phyloP scores from a whole-genome alignment of 2,888 invertebrate species.

The Drosophila antonietae region DNA sequence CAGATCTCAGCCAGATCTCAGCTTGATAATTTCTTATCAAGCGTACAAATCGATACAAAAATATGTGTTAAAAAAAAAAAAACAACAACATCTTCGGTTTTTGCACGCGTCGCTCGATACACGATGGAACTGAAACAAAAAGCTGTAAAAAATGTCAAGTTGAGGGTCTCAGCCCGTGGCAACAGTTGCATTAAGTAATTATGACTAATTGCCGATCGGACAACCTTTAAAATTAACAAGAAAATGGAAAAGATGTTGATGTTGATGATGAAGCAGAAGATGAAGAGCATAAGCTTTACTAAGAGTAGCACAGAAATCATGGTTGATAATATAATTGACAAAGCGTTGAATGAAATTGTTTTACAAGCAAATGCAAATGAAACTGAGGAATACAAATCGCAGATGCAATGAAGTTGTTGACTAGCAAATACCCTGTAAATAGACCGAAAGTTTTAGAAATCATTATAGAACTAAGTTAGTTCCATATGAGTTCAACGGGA shows the following conservation, averaged over 20 bases:
- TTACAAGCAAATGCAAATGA: conserved; percentile 38
- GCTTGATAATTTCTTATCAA: conserved; percentile 34
- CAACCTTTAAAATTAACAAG: conserved; percentile 39
- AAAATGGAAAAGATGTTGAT: conserved; percentile 7
- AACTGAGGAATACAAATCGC: not conserved
- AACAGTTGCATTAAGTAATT: conserved; percentile 57
- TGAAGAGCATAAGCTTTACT: not conserved
- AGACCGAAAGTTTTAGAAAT: too few species aligned
- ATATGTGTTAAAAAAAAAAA: not conserved
- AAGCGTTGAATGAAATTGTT: conserved; percentile 35
- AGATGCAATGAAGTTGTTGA: not conserved
- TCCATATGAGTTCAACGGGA: not conserved
- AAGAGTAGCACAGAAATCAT: conserved; percentile 1
- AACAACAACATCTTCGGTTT: conserved; percentile 14
- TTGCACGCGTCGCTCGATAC: conserved; percentile 29
- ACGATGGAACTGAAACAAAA: conserved; percentile 8
- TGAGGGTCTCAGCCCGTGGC: conserved; percentile 53
- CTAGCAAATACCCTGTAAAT: conserved; percentile 10
- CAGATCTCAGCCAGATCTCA: conserved; percentile 15
- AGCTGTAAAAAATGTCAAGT: conserved; percentile 45
- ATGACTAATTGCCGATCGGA: conserved; percentile 62
- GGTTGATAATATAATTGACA: conserved; percentile 16
- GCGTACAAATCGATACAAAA: conserved; percentile 9
- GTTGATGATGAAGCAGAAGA: conserved; percentile 14
- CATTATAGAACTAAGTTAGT: not conserved